Percentiles rank a stretch among this genome's conserved stretches.
Conservation (phyloP, 2,113 vertebrate genomes). For the Xerus inauris region DNA sequence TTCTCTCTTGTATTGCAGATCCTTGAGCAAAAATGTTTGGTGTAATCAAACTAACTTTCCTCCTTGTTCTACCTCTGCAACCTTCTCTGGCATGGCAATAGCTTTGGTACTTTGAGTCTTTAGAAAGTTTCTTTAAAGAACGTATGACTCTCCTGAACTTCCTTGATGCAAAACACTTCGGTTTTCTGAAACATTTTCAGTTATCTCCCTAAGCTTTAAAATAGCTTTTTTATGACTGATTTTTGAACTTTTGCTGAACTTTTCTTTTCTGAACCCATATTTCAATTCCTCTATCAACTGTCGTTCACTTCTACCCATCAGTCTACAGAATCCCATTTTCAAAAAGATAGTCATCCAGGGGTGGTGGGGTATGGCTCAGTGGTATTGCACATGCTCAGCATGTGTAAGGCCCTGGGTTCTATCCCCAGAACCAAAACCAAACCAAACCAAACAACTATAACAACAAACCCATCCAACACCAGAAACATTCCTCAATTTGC, state of each 20-base stretch:
- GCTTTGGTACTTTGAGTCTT: neutral
- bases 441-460: neutral
- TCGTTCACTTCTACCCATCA: neutral
- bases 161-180: slow-evolving; percentile 36
- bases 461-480: neutral
- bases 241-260: slow-evolving; percentile 6
- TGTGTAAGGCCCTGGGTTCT: neutral
- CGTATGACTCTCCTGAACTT: neutral
- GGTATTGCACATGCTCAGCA: neutral
- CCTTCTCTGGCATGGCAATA: neutral
- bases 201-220: slow-evolving; percentile 32
- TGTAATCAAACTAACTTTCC: neutral
- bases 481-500: neutral
- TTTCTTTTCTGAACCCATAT: neutral
- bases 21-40: neutral
- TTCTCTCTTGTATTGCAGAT: neutral
- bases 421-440: neutral
- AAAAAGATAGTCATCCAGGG: neutral
- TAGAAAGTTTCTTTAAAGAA: slow-evolving; percentile 30
- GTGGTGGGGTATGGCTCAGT: neutral
- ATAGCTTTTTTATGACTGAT: slow-evolving; percentile 17
- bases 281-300: neutral
- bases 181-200: neutral
- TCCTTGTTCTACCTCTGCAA: neutral
- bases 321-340: neutral